Conservation (phyloP, 35 echinoderm and acorn worm genomes). For the Patiria miniata region DNA sequence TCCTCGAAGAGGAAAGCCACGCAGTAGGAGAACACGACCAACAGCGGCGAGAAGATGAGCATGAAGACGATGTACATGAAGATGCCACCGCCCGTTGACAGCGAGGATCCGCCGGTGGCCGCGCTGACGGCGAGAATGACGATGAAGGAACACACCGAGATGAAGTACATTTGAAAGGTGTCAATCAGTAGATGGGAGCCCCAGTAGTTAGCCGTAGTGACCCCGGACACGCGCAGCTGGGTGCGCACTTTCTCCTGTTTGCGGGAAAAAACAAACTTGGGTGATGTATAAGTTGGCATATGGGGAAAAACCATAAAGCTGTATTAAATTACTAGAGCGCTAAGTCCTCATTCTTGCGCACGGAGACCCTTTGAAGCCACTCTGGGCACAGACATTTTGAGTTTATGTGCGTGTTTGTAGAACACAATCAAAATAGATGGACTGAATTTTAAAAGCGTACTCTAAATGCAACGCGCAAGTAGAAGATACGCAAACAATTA, state of each 20-base stretch:
- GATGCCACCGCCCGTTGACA: slow-evolving; percentile 36
- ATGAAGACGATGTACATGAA: slow-evolving; percentile 51
- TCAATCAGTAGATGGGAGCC: slow-evolving; percentile 48
- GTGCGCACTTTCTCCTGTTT: slow-evolving; percentile 46
- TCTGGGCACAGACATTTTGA: too few relatives aligned
- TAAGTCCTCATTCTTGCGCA: too few relatives aligned
- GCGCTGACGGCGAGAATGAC: slow-evolving; percentile 58
- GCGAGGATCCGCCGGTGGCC: slow-evolving; percentile 36
- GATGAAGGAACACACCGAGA: slow-evolving; percentile 39
- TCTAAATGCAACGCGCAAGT: too few relatives aligned
- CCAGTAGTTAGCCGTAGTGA: slow-evolving; percentile 58
- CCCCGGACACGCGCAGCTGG: slow-evolving; percentile 62
- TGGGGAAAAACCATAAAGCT: too few relatives aligned
- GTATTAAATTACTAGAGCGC: too few relatives aligned
- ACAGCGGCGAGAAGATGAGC: slow-evolving; percentile 42
- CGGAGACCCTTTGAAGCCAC: too few relatives aligned
- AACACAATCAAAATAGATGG: too few relatives aligned
- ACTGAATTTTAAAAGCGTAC: too few relatives aligned
- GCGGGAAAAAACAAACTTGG: neutral
- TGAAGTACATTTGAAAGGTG: slow-evolving; percentile 8
- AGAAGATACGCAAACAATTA: too few relatives aligned
- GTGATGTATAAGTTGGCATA: too few relatives aligned
- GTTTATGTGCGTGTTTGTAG: too few relatives aligned
- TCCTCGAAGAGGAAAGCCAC: slow-evolving; percentile 58
- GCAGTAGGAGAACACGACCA: slow-evolving; percentile 36